Conservation (phyloP, 2,113 vertebrate genomes). For the Girardinichthys multiradiatus region DNA sequence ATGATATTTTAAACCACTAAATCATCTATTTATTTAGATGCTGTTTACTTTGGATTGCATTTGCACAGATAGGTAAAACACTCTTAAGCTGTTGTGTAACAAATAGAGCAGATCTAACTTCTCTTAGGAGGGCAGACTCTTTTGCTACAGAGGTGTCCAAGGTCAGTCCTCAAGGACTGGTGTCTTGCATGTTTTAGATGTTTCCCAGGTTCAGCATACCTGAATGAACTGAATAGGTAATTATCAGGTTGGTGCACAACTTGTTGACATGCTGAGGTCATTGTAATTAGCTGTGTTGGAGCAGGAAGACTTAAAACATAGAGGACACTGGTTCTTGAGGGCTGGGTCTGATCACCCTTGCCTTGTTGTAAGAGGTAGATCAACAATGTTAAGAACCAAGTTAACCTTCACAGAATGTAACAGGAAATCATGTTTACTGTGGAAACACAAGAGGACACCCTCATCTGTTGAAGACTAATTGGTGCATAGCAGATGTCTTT, state of each 20-base stretch:
- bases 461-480: not conserved
- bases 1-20: not conserved
- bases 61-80: conserved; percentile 3
- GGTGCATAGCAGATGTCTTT: not conserved
- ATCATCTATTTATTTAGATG: not conserved
- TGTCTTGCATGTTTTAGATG: too few species aligned
- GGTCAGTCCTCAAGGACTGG: not conserved
- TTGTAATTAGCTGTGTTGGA: too few species aligned
- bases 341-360: not conserved
- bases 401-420: not conserved
- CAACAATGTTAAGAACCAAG: not conserved
- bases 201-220: not conserved
- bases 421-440: not conserved
- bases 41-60: not conserved
- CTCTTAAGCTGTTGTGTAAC: not conserved
- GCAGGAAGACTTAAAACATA: too few species aligned
- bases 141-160: not conserved
- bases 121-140: not conserved
- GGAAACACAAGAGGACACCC: not conserved
- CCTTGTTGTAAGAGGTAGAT: not conserved
- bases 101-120: not conserved
- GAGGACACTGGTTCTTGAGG: too few species aligned
- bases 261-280: not conserved
- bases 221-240: not conserved
- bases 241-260: not conserved